A percentile compares a stretch with the other conserved stretches of the same genome.
Evolutionary conservation across 2,888 invertebrate species (phyloP).

Genomic region (Cryptocephalus primarius): DNA sequence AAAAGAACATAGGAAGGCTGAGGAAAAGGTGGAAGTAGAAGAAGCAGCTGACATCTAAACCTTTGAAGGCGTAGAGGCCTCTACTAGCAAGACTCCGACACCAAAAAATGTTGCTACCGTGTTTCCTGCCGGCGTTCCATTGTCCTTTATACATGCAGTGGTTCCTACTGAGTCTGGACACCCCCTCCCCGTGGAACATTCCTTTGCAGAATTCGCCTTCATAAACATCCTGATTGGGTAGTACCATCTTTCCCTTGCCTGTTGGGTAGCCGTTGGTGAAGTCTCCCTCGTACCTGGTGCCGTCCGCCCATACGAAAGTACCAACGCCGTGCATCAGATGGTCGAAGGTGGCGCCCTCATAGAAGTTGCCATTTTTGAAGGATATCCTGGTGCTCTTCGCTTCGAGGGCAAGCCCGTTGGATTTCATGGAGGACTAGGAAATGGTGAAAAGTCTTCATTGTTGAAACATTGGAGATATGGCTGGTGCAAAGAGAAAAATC

Average conservation of each 20-base stretch:
- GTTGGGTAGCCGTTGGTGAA: conserved; percentile 45
- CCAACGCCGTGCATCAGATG: conserved; percentile 50
- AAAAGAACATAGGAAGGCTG: no score
- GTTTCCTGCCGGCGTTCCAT: conserved; percentile 34
- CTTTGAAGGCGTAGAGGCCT: no score
- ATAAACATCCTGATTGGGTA: conserved; percentile 47
- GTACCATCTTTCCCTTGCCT: conserved; percentile 44
- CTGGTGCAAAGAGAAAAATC: no score
- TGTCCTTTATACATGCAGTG: conserved; percentile 32
- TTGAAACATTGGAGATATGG: no score
- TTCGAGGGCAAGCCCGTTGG: background rate
- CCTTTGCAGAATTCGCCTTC: conserved; percentile 47
- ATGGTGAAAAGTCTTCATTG: no score
- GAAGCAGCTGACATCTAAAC: no score
- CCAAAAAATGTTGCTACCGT: conserved; percentile 22
- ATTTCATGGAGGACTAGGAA: no score
- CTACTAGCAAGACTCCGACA: no score
- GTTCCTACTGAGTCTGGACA: conserved; percentile 20
- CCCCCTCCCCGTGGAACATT: conserved; percentile 39
- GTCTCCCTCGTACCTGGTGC: conserved; percentile 47
- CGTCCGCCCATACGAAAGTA: conserved; percentile 47
- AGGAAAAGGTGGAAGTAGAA: no score
- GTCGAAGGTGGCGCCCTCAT: conserved; percentile 44
- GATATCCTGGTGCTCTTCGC: conserved; percentile 38
- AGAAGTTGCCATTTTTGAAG: conserved; percentile 47